phyloP scores from a whole-genome alignment of 2,797 vertebrate genomes.

The Emys orbicularis region DNA sequence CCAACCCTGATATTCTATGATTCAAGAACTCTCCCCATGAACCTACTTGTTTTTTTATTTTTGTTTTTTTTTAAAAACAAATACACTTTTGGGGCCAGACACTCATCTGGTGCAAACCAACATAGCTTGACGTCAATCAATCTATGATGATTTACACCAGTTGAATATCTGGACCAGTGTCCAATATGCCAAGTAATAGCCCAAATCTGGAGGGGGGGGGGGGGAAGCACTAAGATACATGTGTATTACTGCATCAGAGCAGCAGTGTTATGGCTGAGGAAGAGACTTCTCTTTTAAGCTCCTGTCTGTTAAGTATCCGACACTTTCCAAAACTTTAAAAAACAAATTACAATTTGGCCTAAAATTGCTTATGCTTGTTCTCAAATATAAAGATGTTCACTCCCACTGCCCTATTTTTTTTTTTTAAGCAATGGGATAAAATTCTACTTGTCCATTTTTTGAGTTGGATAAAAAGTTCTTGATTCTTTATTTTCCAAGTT shows the following conservation, averaged over 20 bases:
- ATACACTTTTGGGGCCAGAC: neutral
- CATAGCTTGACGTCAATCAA: neutral
- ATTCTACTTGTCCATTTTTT: neutral
- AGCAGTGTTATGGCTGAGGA: neutral
- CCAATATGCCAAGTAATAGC: neutral
- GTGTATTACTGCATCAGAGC: neutral
- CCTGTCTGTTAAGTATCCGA: neutral
- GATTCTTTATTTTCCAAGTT: neutral
- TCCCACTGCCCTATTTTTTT: neutral
- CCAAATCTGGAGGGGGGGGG: neutral
- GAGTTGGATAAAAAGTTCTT: neutral
- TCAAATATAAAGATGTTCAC: neutral
- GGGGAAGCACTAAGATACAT: neutral
- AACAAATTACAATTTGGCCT: neutral
- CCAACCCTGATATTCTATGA: too few relatives aligned
- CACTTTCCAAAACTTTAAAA: constrained; percentile 4
- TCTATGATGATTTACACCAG: neutral
- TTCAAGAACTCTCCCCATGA: neutral
- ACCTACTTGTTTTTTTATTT: neutral
- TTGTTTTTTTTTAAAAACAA: neutral
- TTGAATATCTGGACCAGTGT: fast-evolving
- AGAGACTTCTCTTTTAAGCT: neutral
- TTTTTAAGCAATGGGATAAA: neutral
- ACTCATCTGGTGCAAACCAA: neutral
- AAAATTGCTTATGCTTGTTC: neutral